These are phyloP conservation scores for Vesta saturnalis DNA, from an alignment of 2,888 invertebrate genomes.

Conservation along the genomic window DNA sequence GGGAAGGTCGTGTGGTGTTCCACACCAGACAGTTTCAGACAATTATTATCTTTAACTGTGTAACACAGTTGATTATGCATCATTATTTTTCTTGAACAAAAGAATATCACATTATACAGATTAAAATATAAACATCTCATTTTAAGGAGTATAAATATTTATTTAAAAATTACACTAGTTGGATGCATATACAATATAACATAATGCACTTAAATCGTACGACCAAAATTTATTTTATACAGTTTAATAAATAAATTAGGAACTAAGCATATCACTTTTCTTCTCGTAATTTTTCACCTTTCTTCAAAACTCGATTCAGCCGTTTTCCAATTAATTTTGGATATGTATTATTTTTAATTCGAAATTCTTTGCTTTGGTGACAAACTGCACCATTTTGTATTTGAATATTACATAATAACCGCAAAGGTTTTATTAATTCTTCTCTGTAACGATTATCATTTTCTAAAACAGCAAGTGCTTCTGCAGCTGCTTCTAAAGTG, in stretches of 20 bases:
- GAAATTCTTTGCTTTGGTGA: conserved; percentile 92
- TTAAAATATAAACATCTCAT: too few relatives aligned
- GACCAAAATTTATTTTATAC: too few relatives aligned
- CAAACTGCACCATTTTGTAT: conserved; percentile 91
- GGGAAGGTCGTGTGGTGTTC: too few relatives aligned
- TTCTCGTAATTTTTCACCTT: conserved; percentile 49
- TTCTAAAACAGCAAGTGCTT: conserved; percentile 83
- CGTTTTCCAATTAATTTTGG: conserved; percentile 84
- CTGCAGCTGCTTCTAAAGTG: conserved; percentile 87
- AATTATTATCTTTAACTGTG: too few relatives aligned
- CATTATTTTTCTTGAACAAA: too few relatives aligned
- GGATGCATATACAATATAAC: too few relatives aligned
- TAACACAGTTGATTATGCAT: too few relatives aligned
- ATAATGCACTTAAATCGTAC: too few relatives aligned
- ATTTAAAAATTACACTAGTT: too few relatives aligned
- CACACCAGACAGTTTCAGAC: too few relatives aligned
- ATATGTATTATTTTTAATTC: conserved; percentile 81
- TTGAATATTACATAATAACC: conserved; percentile 86
- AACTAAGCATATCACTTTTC: not conserved
- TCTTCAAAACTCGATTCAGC: conserved; percentile 68
- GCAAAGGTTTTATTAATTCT: conserved; percentile 79
- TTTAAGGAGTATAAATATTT: too few relatives aligned
- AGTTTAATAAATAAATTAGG: not conserved
- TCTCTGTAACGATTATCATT: conserved; percentile 71
- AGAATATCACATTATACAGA: too few relatives aligned